Evolutionary conservation across 2,113 vertebrate genomes (phyloP).

Genomic region (Chunga burmeisteri): DNA sequence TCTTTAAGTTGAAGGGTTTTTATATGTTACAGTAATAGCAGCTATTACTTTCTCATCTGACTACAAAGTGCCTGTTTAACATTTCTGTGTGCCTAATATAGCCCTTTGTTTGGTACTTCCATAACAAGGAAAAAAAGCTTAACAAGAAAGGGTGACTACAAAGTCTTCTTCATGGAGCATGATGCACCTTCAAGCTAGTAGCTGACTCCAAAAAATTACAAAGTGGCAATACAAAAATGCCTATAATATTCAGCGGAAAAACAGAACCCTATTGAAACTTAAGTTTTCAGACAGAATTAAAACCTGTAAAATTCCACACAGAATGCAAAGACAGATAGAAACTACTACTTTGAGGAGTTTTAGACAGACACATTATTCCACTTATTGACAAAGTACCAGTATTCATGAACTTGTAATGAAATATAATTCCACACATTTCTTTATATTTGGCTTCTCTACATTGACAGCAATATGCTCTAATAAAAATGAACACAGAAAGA

Average conservation of each 20-base stretch:
- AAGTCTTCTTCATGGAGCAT: neutral
- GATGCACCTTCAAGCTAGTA: neutral
- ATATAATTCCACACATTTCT: neutral
- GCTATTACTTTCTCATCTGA: neutral
- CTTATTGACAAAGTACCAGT: neutral
- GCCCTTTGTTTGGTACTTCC: neutral
- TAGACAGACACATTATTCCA: neutral
- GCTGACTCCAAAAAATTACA: neutral
- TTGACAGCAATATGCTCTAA: neutral
- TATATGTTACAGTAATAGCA: neutral
- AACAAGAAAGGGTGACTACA: neutral
- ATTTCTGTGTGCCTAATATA: neutral
- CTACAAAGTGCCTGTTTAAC: neutral
- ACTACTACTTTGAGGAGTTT: neutral
- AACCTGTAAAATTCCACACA: neutral
- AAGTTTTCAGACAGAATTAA: neutral
- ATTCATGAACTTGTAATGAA: neutral
- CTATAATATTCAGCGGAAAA: neutral
- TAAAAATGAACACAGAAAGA: neutral
- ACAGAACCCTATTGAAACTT: neutral
- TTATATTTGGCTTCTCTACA: neutral
- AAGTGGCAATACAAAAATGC: neutral
- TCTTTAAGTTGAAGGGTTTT: neutral
- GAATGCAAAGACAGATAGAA: neutral
- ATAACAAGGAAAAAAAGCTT: neutral